Percentiles rank a stretch among this genome's conserved stretches.
Evolutionary conservation across 2,797 vertebrate genomes (phyloP).

Genomic region (Alexandromys oeconomus): DNA sequence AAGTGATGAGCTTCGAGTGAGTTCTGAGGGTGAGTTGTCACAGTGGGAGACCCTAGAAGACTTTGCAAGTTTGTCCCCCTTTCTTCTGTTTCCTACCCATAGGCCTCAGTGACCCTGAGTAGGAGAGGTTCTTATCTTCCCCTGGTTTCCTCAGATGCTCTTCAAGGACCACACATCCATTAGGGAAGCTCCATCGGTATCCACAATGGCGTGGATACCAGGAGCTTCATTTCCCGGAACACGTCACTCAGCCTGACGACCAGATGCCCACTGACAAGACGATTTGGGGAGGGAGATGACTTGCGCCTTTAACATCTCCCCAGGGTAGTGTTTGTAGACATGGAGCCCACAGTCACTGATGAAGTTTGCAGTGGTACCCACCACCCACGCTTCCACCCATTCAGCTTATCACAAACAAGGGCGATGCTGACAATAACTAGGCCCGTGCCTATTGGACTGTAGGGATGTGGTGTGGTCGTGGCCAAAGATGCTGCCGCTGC

Average conservation of each 20-base stretch:
- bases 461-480: too few species aligned
- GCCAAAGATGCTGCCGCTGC: not conserved
- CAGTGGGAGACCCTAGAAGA: not conserved
- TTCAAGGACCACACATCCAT: not conserved
- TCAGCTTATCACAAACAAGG: not conserved
- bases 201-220: not conserved
- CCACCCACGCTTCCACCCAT: not conserved
- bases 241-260: not conserved
- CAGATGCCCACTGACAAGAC: not conserved
- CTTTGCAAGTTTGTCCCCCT: not conserved
- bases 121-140: not conserved
- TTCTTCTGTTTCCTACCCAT: not conserved
- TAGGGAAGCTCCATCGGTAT: not conserved
- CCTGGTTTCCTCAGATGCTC: too few species aligned
- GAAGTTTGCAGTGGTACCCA: not conserved
- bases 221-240: not conserved
- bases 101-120: not conserved
- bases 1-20: not conserved
- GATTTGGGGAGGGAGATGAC: not conserved
- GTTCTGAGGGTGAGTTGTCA: not conserved
- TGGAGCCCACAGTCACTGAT: too few species aligned
- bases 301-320: not conserved
- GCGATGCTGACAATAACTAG: not conserved
- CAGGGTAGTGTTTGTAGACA: not conserved
- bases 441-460: not conserved